These are phyloP conservation scores for Centrocercus urophasianus DNA, from an alignment of 2,113 vertebrate genomes.

Conservation along the genomic window DNA sequence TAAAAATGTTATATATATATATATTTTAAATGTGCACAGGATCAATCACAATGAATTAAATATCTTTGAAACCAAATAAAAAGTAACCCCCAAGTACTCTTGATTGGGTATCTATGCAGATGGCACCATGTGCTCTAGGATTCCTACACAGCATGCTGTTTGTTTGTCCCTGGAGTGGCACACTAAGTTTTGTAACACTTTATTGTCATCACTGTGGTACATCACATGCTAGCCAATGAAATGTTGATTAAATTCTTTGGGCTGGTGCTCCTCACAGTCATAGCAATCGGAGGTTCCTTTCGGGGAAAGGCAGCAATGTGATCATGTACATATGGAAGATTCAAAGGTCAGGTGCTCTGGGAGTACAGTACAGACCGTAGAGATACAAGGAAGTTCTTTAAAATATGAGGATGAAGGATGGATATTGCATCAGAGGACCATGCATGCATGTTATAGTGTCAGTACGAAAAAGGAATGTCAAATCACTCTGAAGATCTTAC, in stretches of 20 bases:
- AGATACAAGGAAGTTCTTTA: neutral
- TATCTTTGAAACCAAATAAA: neutral
- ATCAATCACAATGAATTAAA: neutral
- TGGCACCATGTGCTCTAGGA: neutral
- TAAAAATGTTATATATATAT: neutral
- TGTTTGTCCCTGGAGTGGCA: neutral
- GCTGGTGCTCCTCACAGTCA: neutral
- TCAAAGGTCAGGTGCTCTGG: neutral
- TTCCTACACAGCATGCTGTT: neutral
- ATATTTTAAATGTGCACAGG: neutral
- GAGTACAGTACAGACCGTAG: neutral
- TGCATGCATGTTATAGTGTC: too few relatives aligned
- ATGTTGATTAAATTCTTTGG: neutral
- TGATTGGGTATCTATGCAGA: neutral
- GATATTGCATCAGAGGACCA: neutral
- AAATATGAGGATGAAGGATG: neutral
- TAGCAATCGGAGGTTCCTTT: neutral
- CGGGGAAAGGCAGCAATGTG: neutral
- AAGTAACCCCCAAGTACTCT: neutral
- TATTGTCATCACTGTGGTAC: neutral
- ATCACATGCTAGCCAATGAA: neutral
- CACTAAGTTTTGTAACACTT: neutral
- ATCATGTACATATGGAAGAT: neutral
- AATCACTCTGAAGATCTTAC: neutral
- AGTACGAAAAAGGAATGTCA: neutral